A percentile compares a stretch with the other conserved stretches of the same genome.
These are phyloP conservation scores for Parnassius glacialis DNA, from an alignment of 2,888 invertebrate genomes.

Conservation along the genomic window DNA sequence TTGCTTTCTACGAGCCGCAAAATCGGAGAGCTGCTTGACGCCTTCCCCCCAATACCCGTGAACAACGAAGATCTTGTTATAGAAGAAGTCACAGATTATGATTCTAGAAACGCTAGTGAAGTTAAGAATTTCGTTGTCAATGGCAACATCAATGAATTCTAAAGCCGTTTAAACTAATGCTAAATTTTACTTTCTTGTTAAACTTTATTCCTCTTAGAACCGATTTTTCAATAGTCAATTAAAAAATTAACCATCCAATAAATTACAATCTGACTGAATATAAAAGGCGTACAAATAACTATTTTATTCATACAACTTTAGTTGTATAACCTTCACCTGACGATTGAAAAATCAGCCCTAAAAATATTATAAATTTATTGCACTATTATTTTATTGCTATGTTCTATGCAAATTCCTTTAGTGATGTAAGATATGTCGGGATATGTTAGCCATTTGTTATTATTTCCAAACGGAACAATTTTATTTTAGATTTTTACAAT, in stretches of 20 bases:
- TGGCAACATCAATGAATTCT: constrained; percentile 51
- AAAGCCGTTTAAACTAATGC: constrained; percentile 27
- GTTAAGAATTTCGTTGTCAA: constrained; percentile 69
- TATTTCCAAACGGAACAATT: constrained; percentile 3
- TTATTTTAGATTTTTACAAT: constrained; percentile 3
- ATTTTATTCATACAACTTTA: too few relatives aligned
- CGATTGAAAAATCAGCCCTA: too few relatives aligned
- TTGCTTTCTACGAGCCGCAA: constrained; percentile 64
- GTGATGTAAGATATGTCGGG: constrained; percentile 7
- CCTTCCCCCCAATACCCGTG: constrained; percentile 63
- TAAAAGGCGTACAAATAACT: too few relatives aligned
- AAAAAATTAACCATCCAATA: too few relatives aligned
- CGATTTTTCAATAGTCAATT: too few relatives aligned
- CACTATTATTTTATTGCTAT: constrained; percentile 7
- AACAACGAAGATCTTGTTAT: constrained; percentile 66
- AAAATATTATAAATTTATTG: constrained; percentile 2
- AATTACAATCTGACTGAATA: too few relatives aligned
- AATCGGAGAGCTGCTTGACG: constrained; percentile 62
- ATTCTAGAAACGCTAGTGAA: constrained; percentile 63
- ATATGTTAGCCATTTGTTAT: constrained; percentile 10
- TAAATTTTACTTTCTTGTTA: constrained; percentile 22
- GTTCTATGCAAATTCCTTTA: constrained; percentile 17
- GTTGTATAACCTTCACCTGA: too few relatives aligned
- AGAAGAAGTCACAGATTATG: constrained; percentile 68
- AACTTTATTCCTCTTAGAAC: constrained; percentile 1